A percentile compares a stretch with the other conserved stretches of the same genome.
These are phyloP conservation scores for Triplophysa bombifrons DNA, from an alignment of 2,797 vertebrate species.

Conservation along the genomic window DNA sequence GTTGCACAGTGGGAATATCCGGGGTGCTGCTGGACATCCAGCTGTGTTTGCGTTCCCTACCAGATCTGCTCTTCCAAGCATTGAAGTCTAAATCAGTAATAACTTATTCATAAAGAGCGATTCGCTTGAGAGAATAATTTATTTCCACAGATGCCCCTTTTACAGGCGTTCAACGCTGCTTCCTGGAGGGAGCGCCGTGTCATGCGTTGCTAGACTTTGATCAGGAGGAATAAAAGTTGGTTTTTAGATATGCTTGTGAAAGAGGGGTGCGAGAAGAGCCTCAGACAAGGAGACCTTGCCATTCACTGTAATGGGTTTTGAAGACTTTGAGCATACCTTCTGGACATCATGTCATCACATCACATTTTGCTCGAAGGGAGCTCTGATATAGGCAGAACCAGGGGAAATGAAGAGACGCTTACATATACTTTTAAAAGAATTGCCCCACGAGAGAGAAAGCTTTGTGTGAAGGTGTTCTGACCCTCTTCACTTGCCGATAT, in stretches of 20 bases:
- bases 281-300: conserved; percentile 68
- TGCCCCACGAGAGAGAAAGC: conserved; percentile 28
- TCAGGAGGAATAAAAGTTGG: conserved; percentile 72
- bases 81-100: conserved; percentile 73
- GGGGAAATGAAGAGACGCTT: conserved; percentile 47
- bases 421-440: conserved; percentile 63
- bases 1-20: neutral
- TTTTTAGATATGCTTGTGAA: conserved; percentile 69
- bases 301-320: conserved; percentile 73
- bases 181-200: conserved; percentile 70
- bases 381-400: conserved; percentile 18
- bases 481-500: conserved; percentile 33
- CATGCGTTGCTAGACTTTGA: conserved; percentile 73
- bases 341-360: conserved; percentile 70
- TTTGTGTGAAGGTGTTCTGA: conserved; percentile 41
- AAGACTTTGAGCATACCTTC: conserved; percentile 67
- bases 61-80: conserved; percentile 61
- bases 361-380: conserved; percentile 53
- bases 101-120: conserved; percentile 78
- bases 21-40: conserved; percentile 45
- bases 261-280: conserved; percentile 34
- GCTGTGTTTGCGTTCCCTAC: conserved; percentile 45
- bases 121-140: conserved; percentile 80
- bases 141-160: conserved; percentile 76
- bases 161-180: conserved; percentile 66